Evolutionary conservation across 2,113 vertebrate genomes (phyloP).

Genomic region (Paramormyrops kingsleyae): DNA sequence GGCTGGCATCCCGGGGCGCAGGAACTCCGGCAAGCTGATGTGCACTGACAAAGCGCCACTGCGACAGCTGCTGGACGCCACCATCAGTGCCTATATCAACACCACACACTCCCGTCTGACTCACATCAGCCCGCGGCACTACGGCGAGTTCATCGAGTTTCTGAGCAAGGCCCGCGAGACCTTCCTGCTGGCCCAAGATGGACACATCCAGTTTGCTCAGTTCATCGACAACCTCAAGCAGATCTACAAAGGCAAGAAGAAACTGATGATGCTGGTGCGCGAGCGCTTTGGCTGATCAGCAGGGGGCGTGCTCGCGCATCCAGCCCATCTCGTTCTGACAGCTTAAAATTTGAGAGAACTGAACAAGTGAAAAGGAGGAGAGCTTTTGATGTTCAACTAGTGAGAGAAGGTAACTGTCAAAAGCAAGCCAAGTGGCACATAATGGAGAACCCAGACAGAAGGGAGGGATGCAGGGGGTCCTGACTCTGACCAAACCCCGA

Average conservation of each 20-base stretch:
- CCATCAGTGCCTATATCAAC: conserved; percentile 96
- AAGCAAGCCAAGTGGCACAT: conserved; percentile 45
- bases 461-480: conserved; percentile 34
- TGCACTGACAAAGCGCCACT: conserved; percentile 95
- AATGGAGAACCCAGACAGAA: conserved; percentile 57
- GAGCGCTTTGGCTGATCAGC: conserved; percentile 70
- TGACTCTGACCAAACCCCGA: conserved; percentile 41
- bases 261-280: conserved; percentile 78
- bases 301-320: neutral
- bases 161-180: conserved; percentile 77
- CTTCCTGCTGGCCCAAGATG: conserved; percentile 76
- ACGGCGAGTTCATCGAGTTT: conserved; percentile 81
- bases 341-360: conserved; percentile 36
- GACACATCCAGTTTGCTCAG: conserved; percentile 77
- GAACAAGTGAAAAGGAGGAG: neutral
- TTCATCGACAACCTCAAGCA: conserved; percentile 78
- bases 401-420: conserved; percentile 44
- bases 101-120: conserved; percentile 96
- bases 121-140: conserved; percentile 97
- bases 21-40: conserved; percentile 97
- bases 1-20: conserved; percentile 86
- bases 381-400: conserved; percentile 36
- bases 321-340: conserved; percentile 66
- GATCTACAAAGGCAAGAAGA: conserved; percentile 83
- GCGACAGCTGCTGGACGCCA: conserved; percentile 90